Base-by-base conservation (phyloP, 2,113 vertebrate species). In the Condylura cristata region DNA sequence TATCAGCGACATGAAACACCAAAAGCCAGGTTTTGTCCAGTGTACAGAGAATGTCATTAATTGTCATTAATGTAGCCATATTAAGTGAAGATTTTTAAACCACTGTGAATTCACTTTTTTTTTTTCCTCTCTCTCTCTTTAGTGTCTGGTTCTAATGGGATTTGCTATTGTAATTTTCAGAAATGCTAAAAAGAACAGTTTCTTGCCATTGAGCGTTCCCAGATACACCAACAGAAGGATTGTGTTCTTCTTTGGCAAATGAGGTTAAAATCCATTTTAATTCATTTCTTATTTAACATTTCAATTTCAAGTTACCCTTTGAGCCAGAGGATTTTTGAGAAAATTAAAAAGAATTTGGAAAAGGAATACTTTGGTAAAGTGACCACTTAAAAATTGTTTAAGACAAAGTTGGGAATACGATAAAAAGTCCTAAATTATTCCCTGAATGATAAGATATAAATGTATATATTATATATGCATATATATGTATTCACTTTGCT, bases 261-360 rank as follows among this genome's bases (percentile, higher is more conserved):
- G 28, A 82, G 74, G 63, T 89, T 79, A 66, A 81, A 95, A 90
- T 56, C 66, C 3, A 70, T 66, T 82, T 85, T 61, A 79, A 58
- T 89, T 87, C 34, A 18, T 88, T 93, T 95, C n/a, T 81, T 22
- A 93, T 84, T 96, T 93, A 72, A 86, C 66, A 1, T 72, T 80
- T 1, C 2, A 78, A 17, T 85, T 93, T 91, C 39, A 90, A 94
- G 17, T 70, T 12, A 65, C 3, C 6, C 53, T 65, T 90, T 60
- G 81, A n/a, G 18, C 24, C 87, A 8, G 84, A 9, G 32, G 18
- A 78, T n/a, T 83, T 68, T 89, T 79, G 75, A 68, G 41, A 44
- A n/a, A 37, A 5, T 58, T 81, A 81, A 51, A 82, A 80, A 32
- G 5, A 65, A 11, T 65, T 65, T 65, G 30, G 39, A 75, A 86